phyloP scores from a whole-genome alignment of 2,797 vertebrate species.

The Cuniculus paca region DNA sequence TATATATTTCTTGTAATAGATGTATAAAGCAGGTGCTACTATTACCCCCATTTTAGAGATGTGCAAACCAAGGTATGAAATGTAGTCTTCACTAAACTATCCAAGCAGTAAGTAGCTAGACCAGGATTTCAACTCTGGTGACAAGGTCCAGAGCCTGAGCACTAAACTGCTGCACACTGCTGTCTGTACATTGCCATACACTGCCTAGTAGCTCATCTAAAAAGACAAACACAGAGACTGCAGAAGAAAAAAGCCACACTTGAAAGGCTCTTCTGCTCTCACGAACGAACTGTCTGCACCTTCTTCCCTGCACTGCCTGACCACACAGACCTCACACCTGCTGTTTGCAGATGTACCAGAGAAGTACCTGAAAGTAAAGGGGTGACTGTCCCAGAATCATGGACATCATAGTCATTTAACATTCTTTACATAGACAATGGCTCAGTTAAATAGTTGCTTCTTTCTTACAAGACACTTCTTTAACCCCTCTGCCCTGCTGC shows the following conservation, averaged over 20 bases:
- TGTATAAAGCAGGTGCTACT: neutral
- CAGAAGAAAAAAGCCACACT: neutral
- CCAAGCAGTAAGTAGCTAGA: neutral
- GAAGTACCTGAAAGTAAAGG: neutral
- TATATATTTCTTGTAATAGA: neutral
- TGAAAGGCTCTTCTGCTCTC: neutral
- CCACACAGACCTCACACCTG: neutral
- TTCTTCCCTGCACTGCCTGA: neutral
- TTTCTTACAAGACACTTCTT: neutral
- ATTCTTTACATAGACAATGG: neutral
- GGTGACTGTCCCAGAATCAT: neutral
- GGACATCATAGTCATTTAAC: neutral
- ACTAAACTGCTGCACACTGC: neutral
- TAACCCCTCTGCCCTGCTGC: neutral
- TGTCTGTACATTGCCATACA: too few species aligned
- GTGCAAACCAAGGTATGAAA: neutral
- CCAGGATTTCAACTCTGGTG: neutral
- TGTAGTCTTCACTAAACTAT: conserved; percentile 16
- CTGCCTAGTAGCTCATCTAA: neutral
- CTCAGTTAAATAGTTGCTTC: neutral
- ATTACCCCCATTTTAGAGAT: conserved; percentile 7
- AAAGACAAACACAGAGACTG: neutral
- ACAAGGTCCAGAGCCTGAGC: neutral
- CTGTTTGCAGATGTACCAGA: neutral
- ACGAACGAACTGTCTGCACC: neutral